Conservation (phyloP, 30 jellyfish, hydroid and myxozoan genomes). For the Turritopsis dohrnii region DNA sequence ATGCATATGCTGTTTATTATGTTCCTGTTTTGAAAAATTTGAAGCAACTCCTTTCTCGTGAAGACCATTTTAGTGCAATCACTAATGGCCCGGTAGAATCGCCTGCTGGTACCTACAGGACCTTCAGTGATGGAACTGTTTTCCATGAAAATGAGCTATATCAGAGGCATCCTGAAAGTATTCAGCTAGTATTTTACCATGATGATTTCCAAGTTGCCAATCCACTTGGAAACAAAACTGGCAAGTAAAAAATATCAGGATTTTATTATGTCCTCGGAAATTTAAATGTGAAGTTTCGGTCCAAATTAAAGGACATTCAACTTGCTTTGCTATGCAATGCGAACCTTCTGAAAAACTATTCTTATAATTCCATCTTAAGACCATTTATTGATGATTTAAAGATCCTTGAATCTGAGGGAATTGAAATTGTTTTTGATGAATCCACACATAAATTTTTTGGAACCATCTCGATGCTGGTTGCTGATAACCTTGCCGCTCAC, state of each 20-base stretch:
- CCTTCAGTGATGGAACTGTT: too few relatives aligned
- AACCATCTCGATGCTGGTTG: too few relatives aligned
- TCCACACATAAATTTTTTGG: too few relatives aligned
- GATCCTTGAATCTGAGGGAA: neutral
- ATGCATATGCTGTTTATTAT: too few relatives aligned
- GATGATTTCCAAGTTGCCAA: conserved; percentile 7
- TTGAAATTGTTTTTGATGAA: neutral
- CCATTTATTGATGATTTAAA: neutral
- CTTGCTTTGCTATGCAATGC: conserved; percentile 7
- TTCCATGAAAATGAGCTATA: neutral
- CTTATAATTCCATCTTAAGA: neutral
- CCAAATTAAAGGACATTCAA: neutral
- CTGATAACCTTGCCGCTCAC: conserved; percentile 11
- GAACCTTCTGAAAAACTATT: neutral
- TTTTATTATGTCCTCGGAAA: neutral
- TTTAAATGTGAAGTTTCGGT: neutral
- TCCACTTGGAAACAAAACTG: conserved; percentile 3
- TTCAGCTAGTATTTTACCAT: conserved; percentile 4
- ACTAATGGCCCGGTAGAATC: too few relatives aligned
- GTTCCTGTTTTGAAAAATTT: too few relatives aligned
- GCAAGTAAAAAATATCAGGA: neutral
- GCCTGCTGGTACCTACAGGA: too few relatives aligned
- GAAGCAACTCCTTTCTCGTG: too few relatives aligned
- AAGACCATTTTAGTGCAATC: too few relatives aligned
- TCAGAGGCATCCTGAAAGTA: neutral